phyloP scores from a whole-genome alignment of 2,797 vertebrate species.

The Phaenicophaeus curvirostris region DNA sequence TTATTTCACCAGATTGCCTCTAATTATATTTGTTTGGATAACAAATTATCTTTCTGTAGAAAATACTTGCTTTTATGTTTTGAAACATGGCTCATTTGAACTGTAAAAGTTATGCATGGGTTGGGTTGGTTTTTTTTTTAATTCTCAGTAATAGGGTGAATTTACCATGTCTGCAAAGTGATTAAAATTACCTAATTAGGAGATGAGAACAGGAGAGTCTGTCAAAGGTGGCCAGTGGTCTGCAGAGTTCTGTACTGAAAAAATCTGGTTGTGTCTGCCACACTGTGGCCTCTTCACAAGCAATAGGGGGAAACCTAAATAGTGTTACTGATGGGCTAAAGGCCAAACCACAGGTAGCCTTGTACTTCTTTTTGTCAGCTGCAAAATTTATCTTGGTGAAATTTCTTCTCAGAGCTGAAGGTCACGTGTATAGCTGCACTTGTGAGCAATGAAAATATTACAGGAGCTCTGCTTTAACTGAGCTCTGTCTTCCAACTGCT shows the following conservation, averaged over 20 bases:
- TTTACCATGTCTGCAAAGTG: constrained; percentile 11
- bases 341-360: not conserved
- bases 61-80: constrained; percentile 54
- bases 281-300: not conserved
- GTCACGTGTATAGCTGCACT: not conserved
- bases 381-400: not conserved
- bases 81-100: constrained; percentile 20
- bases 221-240: not conserved
- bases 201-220: not conserved
- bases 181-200: constrained; percentile 12
- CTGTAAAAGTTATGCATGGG: not conserved
- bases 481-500: constrained; percentile 2
- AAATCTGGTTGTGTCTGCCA: not conserved
- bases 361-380: not conserved
- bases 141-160: not conserved
- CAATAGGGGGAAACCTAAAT: not conserved
- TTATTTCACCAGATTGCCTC: constrained; percentile 29
- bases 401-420: not conserved
- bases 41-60: constrained; percentile 21
- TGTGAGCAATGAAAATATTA: not conserved
- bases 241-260: not conserved
- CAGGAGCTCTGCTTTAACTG: not conserved
- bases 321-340: not conserved
- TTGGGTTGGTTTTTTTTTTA: not conserved
- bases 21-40: constrained; percentile 52